Conservation (phyloP, 2,797 vertebrate genomes). For the Semaprochilodus insignis region DNA sequence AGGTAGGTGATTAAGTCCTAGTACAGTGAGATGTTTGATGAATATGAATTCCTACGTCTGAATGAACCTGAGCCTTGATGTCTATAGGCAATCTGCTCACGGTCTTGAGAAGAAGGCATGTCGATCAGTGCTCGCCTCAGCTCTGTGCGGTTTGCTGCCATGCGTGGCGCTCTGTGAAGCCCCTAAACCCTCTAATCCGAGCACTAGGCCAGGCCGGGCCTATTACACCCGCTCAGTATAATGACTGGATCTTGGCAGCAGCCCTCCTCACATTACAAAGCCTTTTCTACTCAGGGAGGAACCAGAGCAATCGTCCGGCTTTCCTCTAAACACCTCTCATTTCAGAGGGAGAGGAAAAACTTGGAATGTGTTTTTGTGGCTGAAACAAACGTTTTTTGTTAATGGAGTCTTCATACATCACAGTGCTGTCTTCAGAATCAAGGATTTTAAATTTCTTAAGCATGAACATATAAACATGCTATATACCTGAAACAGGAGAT, state of each 20-base stretch:
- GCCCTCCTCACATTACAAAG: constrained; percentile 38
- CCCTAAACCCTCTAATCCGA: constrained; percentile 37
- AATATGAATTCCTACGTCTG: neutral
- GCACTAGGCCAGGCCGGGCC: constrained; percentile 17
- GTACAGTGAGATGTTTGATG: neutral
- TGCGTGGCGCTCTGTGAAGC: constrained; percentile 33
- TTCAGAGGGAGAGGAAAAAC: constrained; percentile 35
- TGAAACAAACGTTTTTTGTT: constrained; percentile 17
- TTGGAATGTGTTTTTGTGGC: neutral
- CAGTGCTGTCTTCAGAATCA: constrained; percentile 18
- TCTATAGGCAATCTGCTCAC: constrained; percentile 36
- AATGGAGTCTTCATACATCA: neutral
- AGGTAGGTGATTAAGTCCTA: neutral
- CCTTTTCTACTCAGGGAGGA: constrained; percentile 43
- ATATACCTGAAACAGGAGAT: no score
- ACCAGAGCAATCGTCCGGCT: constrained; percentile 37
- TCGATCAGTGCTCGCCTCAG: constrained; percentile 23
- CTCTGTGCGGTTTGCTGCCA: constrained; percentile 37
- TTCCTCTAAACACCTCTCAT: constrained; percentile 43
- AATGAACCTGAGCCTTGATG: constrained; percentile 26
- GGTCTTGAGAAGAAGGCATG: constrained; percentile 29
- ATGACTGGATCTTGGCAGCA: constrained; percentile 43
- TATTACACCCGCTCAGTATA: constrained; percentile 49
- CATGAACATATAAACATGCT: no score
- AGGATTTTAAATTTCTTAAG: neutral